Conservation (phyloP, 2,797 vertebrate species). For the Artibeus lituratus region DNA sequence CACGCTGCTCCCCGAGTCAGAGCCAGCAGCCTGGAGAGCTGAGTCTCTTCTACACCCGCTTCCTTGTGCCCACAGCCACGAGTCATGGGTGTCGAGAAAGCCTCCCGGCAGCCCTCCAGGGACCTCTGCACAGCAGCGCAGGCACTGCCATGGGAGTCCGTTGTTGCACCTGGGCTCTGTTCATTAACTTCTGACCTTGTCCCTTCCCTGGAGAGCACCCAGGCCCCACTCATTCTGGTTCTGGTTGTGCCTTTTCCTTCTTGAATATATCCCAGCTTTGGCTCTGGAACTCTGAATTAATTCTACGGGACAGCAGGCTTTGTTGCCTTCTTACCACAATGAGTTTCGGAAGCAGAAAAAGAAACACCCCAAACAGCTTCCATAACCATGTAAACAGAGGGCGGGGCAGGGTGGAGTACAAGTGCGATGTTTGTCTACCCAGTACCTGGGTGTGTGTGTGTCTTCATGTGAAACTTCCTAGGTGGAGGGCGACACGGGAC, state of each 20-base stretch:
- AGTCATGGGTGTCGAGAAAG: background rate
- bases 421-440: constrained; percentile 27
- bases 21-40: background rate
- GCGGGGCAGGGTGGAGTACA: constrained; percentile 24
- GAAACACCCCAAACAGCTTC: constrained; percentile 44
- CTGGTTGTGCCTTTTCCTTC: background rate
- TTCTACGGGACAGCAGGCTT: background rate
- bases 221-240: background rate
- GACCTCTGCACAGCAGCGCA: background rate
- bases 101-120: too few species aligned
- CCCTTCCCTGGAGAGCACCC: background rate
- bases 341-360: constrained; percentile 34
- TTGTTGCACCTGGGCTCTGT: background rate
- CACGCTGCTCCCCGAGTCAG: background rate
- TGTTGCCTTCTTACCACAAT: background rate
- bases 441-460: constrained; percentile 51
- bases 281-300: background rate
- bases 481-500: background rate
- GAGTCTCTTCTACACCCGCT: background rate
- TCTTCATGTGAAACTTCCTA: constrained; percentile 1
- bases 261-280: background rate
- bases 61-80: background rate
- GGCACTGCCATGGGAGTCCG: background rate
- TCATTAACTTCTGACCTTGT: background rate
- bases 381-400: background rate